Evolutionary conservation across 2,888 invertebrate genomes (phyloP).

Genomic region (Melolontha melolontha): DNA sequence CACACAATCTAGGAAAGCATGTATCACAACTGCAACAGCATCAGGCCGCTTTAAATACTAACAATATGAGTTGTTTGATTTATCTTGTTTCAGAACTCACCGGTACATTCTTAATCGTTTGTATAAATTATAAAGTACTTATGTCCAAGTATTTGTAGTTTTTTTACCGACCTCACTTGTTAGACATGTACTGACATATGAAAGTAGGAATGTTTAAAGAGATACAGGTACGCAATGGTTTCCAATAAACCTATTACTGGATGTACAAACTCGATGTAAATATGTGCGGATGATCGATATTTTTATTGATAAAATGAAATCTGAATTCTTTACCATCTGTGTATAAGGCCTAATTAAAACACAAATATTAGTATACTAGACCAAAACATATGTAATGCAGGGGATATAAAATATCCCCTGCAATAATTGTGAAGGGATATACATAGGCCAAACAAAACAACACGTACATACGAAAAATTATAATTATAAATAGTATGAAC

Average conservation of each 20-base stretch:
- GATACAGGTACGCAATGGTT: constrained; percentile 20
- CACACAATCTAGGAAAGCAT: constrained; percentile 47
- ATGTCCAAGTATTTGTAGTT: constrained; percentile 21
- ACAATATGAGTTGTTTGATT: constrained; percentile 36
- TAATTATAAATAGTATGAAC: too few species aligned
- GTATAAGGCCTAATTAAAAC: too few species aligned
- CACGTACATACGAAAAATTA: too few species aligned
- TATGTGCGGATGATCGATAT: constrained; percentile 3
- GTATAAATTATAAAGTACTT: constrained; percentile 38
- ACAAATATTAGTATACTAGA: too few species aligned
- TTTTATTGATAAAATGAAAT: background rate
- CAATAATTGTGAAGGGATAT: too few species aligned
- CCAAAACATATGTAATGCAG: too few species aligned
- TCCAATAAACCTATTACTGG: constrained; percentile 22
- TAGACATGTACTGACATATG: constrained; percentile 31
- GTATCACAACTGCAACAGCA: constrained; percentile 20
- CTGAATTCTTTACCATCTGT: too few species aligned
- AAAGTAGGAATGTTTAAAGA: constrained; percentile 33
- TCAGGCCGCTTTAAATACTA: constrained; percentile 36
- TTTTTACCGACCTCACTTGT: constrained; percentile 15
- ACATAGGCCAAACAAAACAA: too few species aligned
- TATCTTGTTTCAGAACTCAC: constrained; percentile 29
- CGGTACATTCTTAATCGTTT: constrained; percentile 31
- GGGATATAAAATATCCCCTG: too few species aligned
- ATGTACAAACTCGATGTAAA: constrained; percentile 30